phyloP scores from a whole-genome alignment of 2,888 invertebrate genomes.

The Drosophila pullipes region DNA sequence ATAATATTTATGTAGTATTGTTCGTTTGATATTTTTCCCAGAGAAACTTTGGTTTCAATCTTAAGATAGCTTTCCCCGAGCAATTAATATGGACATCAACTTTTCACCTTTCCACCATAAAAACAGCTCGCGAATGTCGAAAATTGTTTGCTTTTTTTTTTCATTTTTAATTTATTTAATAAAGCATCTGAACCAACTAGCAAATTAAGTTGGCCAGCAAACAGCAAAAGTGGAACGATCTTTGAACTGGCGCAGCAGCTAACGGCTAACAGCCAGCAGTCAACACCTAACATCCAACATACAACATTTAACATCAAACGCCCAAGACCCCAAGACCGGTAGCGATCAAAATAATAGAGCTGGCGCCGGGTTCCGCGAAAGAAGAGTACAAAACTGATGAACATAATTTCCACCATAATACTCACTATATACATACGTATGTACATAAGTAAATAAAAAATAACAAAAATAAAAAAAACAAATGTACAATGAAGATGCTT shows the following conservation, averaged over 20 bases:
- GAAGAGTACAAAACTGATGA: conserved; percentile 36
- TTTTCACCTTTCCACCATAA: conserved; percentile 47
- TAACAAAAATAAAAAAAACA: conserved; percentile 22
- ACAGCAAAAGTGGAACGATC: conserved; percentile 58
- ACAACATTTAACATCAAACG: conserved; percentile 20
- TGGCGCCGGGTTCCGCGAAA: conserved; percentile 19
- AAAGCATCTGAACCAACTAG: conserved; percentile 44
- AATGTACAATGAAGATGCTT: conserved; percentile 15
- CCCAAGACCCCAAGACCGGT: conserved; percentile 62
- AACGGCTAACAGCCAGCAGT: conserved; percentile 14
- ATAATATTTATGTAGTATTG: background rate
- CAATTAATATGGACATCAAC: conserved; percentile 48
- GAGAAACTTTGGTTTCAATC: conserved; percentile 39
- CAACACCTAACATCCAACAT: conserved; percentile 17
- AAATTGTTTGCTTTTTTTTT: conserved; percentile 9
- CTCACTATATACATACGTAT: background rate
- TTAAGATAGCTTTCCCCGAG: conserved; percentile 44
- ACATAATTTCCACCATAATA: conserved; percentile 42
- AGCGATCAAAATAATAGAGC: conserved; percentile 54
- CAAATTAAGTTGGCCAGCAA: conserved; percentile 35
- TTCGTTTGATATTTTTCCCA: background rate
- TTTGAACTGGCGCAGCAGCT: conserved; percentile 52
- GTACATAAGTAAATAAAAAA: conserved; percentile 49
- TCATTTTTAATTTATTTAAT: conserved; percentile 29
- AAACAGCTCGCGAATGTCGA: conserved; percentile 26